These are phyloP conservation scores for Polypedilum vanderplanki DNA, from an alignment of 1,140 invertebrate genomes.

Conservation along the genomic window DNA sequence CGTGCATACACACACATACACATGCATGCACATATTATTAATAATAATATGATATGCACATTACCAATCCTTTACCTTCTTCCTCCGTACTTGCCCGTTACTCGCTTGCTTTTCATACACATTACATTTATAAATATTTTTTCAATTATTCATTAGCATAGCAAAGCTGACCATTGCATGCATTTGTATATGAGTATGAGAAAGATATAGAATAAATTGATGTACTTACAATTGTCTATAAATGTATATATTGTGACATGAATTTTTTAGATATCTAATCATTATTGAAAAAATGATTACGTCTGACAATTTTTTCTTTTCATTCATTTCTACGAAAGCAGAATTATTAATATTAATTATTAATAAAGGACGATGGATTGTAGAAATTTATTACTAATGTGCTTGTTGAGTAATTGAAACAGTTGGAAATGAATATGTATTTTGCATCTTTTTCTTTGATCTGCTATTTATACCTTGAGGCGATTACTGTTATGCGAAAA, in stretches of 20 bases:
- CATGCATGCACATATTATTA: not conserved
- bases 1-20: not conserved
- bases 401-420: too few relatives aligned
- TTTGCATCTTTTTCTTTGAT: too few relatives aligned
- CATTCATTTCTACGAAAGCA: too few relatives aligned
- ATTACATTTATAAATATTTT: slow-evolving; percentile 9
- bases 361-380: too few relatives aligned
- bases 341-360: too few relatives aligned
- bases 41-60: slow-evolving; percentile 13
- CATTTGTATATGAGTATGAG: not conserved
- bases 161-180: not conserved
- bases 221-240: not conserved
- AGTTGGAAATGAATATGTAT: too few relatives aligned
- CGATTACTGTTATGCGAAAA: too few relatives aligned
- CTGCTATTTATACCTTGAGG: too few relatives aligned
- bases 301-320: too few relatives aligned
- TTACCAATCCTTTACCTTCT: not conserved
- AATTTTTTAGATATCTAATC: slow-evolving; percentile 15
- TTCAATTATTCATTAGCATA: slow-evolving; percentile 13
- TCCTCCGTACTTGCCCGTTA: not conserved
- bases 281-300: not conserved
- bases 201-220: not conserved
- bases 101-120: too few relatives aligned
- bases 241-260: not conserved
- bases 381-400: too few relatives aligned